Evolutionary conservation across 2,797 vertebrate genomes (phyloP).

Genomic region (Enteromius radiatus): DNA sequence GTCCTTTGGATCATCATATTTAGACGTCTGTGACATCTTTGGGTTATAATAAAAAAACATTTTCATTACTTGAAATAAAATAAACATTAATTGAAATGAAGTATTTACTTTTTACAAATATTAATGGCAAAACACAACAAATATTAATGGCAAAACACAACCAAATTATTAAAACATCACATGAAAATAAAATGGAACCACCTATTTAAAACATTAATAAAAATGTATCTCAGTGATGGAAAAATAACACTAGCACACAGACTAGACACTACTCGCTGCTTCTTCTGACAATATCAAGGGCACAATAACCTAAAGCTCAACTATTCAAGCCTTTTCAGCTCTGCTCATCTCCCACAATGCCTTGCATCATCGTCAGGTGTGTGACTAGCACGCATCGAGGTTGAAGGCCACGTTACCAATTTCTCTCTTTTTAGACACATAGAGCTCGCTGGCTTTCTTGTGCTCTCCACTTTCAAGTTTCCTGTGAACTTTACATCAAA

Average conservation of each 20-base stretch:
- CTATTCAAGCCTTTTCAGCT: slow-evolving; percentile 17
- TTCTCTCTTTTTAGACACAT: slow-evolving; percentile 57
- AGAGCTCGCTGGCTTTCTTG: slow-evolving; percentile 71
- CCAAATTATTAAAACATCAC: neutral
- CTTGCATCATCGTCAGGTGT: slow-evolving; percentile 27
- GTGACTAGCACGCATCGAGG: slow-evolving; percentile 24
- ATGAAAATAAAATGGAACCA: neutral
- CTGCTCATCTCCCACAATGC: slow-evolving; percentile 16
- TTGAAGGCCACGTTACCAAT: slow-evolving; percentile 51
- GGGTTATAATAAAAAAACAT: neutral
- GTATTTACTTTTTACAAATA: neutral
- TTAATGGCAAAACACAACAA: neutral
- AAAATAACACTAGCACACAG: neutral
- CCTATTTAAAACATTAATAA: neutral
- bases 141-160: neutral
- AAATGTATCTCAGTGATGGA: neutral
- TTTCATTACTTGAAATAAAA: neutral
- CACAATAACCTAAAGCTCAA: neutral
- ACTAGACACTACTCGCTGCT: neutral
- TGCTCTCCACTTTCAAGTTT: slow-evolving; percentile 78
- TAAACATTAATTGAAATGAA: neutral
- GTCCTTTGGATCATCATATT: neutral
- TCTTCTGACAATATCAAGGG: neutral
- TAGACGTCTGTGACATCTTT: neutral
- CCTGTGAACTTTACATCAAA: slow-evolving; percentile 86